Evolutionary conservation across 2,888 invertebrate species (phyloP), one percentile per base, ranked within the genome.

Genomic region (Zonitis immaculata): DNA sequence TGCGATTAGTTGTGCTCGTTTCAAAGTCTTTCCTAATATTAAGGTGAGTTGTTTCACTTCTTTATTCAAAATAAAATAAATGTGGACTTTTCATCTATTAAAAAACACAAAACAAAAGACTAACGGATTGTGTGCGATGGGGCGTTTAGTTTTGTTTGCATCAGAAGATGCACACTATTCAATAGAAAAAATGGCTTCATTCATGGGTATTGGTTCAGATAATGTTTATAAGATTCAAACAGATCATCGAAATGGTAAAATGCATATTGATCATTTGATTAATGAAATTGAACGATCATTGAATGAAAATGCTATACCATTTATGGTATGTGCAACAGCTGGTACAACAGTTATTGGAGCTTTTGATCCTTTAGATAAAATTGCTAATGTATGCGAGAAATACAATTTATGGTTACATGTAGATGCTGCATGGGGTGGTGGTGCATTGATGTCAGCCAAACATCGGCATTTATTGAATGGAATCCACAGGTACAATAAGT

Each of bases 81-180:
- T n/a, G n/a, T n/a, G n/a, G n/a, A n/a, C n/a, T n/a, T 18, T 30
- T 6, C 28, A 11, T 6, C 46, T 16, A 7, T 35, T 44, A 1
- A 18, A 52, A 44, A n/a, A n/a, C n/a, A n/a, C n/a, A n/a, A n/a
- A n/a, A n/a, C n/a, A n/a, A n/a, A n/a, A 52, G 30, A n/a, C 50
- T 20, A 20, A 82, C 73, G 91, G 92, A 1, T 79, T 90, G 2
- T 84, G 84, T 66, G 82, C 82, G 1, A 77, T 85, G 2, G 86
- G 88, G 3, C 82, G 85, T 30, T 74, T 94, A 57, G 86, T 91
- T 0, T 75, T 93, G 1, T 93, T 91, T 72, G 89, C 92, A 1
- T 95, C 94, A 0, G 89, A 89, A 70, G 89, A 94, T 62, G 91
- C 94, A 5, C 95, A 96, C 74, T 95, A 95, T 71, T 95, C 95